These are phyloP conservation scores for Pocillopora verrucosa DNA, from an alignment of 64 coral and sea anemone species.

Conservation along the genomic window DNA sequence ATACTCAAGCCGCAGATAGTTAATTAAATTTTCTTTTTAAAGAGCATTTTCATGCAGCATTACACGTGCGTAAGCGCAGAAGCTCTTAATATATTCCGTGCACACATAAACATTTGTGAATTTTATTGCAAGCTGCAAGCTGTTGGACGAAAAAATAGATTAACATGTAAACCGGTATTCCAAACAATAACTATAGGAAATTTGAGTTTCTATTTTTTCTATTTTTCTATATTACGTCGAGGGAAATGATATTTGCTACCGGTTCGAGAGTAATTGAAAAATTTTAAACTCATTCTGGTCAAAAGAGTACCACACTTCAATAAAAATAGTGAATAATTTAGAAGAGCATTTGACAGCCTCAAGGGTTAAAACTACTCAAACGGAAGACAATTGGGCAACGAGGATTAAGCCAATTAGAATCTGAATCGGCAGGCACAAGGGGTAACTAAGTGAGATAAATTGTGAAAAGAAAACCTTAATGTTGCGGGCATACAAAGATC, in stretches of 20 bases:
- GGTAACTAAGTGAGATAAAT: neutral
- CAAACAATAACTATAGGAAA: neutral
- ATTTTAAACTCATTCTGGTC: neutral
- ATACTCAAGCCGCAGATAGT: neutral
- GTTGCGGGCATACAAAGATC: neutral
- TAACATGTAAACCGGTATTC: neutral
- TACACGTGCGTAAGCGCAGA: neutral
- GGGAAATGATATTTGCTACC: neutral
- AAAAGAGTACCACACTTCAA: neutral
- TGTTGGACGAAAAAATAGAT: neutral
- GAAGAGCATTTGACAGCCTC: neutral
- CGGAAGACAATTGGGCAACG: neutral
- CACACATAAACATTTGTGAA: neutral
- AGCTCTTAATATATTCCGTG: neutral
- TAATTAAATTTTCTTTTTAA: neutral
- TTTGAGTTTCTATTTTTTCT: neutral
- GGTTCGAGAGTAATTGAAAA: conserved; percentile 20
- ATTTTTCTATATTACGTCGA: neutral
- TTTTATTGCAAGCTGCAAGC: neutral
- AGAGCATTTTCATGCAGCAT: neutral
- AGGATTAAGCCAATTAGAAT: neutral
- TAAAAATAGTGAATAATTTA: neutral
- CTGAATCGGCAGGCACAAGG: neutral
- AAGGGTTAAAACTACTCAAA: neutral
- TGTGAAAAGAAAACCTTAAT: neutral